These are phyloP conservation scores for Saxicola maurus DNA, from an alignment of 2,797 vertebrate genomes.

Conservation along the genomic window DNA sequence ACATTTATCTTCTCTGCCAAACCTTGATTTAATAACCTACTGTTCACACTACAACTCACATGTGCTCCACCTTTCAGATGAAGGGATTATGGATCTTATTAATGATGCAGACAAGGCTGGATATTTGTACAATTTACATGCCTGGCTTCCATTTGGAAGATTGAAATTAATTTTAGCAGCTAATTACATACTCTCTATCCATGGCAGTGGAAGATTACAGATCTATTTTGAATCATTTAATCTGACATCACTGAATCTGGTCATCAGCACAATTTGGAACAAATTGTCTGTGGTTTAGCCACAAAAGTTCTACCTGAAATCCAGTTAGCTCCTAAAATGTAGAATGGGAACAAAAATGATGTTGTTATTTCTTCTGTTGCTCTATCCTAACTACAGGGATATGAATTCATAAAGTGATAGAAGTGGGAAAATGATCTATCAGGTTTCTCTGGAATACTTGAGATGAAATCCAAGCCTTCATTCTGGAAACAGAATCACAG, in stretches of 20 bases:
- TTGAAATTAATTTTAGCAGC: slow-evolving; percentile 42
- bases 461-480: not conserved
- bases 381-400: not conserved
- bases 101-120: slow-evolving; percentile 12
- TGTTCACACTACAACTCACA: not conserved
- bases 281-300: not conserved
- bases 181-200: not conserved
- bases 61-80: not conserved
- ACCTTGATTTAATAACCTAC: slow-evolving; percentile 12
- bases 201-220: not conserved
- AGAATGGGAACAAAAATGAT: not conserved
- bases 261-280: not conserved
- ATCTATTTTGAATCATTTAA: not conserved
- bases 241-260: not conserved
- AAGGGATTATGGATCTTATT: slow-evolving; percentile 13
- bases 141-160: slow-evolving; percentile 1
- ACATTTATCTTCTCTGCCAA: not conserved
- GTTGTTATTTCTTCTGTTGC: not conserved
- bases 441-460: not conserved
- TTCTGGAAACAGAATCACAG: not conserved
- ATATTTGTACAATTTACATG: not conserved
- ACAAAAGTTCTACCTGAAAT: not conserved
- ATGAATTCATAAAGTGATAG: not conserved
- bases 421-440: not conserved
- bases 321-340: not conserved